Evolutionary conservation across 2,888 invertebrate genomes (phyloP).

Genomic region (Tolmerus cingulatus): DNA sequence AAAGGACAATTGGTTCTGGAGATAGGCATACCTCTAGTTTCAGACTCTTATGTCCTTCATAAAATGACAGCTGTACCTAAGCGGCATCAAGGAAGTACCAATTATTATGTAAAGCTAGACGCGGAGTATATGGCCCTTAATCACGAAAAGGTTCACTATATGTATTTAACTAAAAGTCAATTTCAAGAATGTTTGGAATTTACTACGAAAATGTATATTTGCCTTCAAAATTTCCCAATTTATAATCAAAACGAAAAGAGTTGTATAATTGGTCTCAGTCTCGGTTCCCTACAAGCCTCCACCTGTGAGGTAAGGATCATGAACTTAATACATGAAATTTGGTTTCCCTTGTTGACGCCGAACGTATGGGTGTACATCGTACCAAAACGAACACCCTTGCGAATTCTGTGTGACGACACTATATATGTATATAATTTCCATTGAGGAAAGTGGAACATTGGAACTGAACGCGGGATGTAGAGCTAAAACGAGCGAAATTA

Average conservation of each 20-base stretch:
- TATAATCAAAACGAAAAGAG: too few species aligned
- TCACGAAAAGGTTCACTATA: not conserved
- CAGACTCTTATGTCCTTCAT: not conserved
- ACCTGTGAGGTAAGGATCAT: not conserved
- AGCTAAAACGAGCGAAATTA: too few species aligned
- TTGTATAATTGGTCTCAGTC: too few species aligned
- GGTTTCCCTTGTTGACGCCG: not conserved
- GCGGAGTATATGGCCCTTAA: not conserved
- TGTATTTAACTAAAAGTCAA: not conserved
- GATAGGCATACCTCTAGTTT: not conserved
- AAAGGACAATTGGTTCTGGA: not conserved
- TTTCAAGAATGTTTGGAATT: too few species aligned
- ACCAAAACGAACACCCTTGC: not conserved
- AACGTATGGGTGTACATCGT: not conserved
- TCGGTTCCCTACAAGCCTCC: not conserved
- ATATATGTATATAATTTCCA: too few species aligned
- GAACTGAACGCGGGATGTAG: too few species aligned
- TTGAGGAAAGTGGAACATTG: too few species aligned
- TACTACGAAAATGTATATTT: too few species aligned
- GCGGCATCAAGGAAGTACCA: not conserved
- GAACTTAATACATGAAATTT: not conserved
- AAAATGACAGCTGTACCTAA: not conserved
- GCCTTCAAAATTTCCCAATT: too few species aligned
- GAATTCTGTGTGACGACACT: not conserved
- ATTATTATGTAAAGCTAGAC: not conserved